These are phyloP conservation scores for Seriola dumerili DNA, from an alignment of 2,113 vertebrate species.

Conservation along the genomic window DNA sequence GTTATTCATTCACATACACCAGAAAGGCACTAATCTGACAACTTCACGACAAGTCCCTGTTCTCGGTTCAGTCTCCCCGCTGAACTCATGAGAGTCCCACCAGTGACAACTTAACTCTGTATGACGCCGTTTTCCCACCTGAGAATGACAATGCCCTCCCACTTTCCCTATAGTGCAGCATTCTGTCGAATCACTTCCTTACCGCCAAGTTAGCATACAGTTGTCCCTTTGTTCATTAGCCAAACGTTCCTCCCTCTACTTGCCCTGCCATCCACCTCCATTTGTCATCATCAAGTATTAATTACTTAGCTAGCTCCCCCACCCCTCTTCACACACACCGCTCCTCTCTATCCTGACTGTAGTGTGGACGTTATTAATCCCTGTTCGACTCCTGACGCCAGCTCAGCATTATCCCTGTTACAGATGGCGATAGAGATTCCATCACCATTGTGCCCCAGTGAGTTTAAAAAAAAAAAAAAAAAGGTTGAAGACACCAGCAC, in stretches of 20 bases:
- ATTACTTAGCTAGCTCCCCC: slow-evolving; percentile 73
- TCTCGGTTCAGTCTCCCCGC: neutral
- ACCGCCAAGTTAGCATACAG: slow-evolving; percentile 62
- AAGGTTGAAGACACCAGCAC: slow-evolving; percentile 59
- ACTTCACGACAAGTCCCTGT: slow-evolving; percentile 9
- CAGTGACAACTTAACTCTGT: slow-evolving; percentile 31
- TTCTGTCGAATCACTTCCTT: slow-evolving; percentile 48
- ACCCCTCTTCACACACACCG: slow-evolving; percentile 45
- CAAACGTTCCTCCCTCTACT: slow-evolving; percentile 65
- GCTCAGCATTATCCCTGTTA: slow-evolving; percentile 72
- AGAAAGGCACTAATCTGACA: slow-evolving; percentile 28
- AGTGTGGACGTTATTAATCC: slow-evolving; percentile 73
- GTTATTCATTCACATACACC: slow-evolving; percentile 26
- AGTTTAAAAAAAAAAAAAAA: slow-evolving; percentile 42
- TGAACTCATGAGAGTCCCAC: slow-evolving; percentile 22
- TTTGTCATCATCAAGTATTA: slow-evolving; percentile 83
- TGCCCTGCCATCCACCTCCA: slow-evolving; percentile 64
- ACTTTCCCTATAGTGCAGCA: slow-evolving; percentile 16
- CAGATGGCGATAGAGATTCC: slow-evolving; percentile 62
- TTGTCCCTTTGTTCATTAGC: slow-evolving; percentile 75
- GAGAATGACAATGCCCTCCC: slow-evolving; percentile 36
- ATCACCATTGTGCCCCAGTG: slow-evolving; percentile 48
- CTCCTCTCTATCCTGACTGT: slow-evolving; percentile 41
- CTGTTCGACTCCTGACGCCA: slow-evolving; percentile 61
- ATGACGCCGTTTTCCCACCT: slow-evolving; percentile 13